Conservation (phyloP, 2,888 invertebrate species). For the Acanthosoma haemorrhoidale region DNA sequence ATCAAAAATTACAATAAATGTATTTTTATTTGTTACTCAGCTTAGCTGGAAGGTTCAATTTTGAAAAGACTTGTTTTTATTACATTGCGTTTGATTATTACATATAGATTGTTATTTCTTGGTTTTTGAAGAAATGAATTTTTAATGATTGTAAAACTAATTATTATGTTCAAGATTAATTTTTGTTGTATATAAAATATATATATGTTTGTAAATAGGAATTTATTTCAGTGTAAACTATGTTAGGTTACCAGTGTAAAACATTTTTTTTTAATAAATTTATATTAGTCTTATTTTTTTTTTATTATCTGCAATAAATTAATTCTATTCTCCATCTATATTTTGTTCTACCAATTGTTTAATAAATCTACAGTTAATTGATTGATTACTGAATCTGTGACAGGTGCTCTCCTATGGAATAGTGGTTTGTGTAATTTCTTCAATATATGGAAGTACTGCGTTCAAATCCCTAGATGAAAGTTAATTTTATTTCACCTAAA, state of each 20-base stretch:
- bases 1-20: background rate
- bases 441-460: too few species aligned
- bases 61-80: background rate
- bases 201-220: background rate
- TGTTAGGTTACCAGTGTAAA: conserved; percentile 24
- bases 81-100: background rate
- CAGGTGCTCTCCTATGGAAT: too few species aligned
- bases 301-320: background rate
- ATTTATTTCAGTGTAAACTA: background rate
- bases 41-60: background rate
- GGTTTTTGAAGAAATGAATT: background rate
- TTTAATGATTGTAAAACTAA: background rate
- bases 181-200: background rate
- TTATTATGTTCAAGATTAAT: background rate
- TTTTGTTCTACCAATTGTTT: too few species aligned
- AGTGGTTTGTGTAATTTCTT: too few species aligned
- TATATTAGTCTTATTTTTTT: background rate
- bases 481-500: too few species aligned
- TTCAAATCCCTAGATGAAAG: too few species aligned
- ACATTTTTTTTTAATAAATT: conserved; percentile 12
- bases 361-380: too few species aligned
- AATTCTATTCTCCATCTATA: too few species aligned
- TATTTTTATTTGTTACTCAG: background rate
- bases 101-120: background rate
- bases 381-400: too few species aligned